phyloP scores from a whole-genome alignment of 1,140 invertebrate genomes.

The Pseudomyrmex dendroicus region DNA sequence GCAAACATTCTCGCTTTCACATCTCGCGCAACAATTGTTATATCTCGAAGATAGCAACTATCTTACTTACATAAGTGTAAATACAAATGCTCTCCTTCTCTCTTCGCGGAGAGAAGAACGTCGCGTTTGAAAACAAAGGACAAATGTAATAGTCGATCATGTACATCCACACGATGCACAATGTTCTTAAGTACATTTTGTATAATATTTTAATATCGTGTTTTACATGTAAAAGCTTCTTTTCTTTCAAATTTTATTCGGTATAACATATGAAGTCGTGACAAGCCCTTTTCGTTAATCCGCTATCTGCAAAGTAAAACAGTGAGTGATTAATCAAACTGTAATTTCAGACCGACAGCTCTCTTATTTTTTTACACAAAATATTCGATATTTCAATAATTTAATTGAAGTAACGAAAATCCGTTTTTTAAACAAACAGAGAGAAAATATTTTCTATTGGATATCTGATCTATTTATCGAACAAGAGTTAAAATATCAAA shows the following conservation, averaged over 20 bases:
- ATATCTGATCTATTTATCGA: no score
- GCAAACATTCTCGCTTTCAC: slow-evolving; percentile 55
- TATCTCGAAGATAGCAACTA: slow-evolving; percentile 69
- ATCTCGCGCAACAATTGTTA: slow-evolving; percentile 69
- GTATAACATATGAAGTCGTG: slow-evolving; percentile 74
- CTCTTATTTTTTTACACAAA: not conserved
- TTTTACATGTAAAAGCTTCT: slow-evolving; percentile 81
- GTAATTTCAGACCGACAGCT: not conserved
- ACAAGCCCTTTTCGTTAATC: slow-evolving; percentile 62
- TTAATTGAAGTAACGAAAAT: no score
- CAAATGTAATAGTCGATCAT: slow-evolving; percentile 77
- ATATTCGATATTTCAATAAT: no score
- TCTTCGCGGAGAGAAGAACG: slow-evolving; percentile 63
- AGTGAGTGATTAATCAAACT: slow-evolving; percentile 3
- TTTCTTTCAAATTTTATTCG: slow-evolving; percentile 61
- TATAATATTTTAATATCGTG: slow-evolving; percentile 56
- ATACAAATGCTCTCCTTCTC: slow-evolving; percentile 61
- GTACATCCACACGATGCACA: slow-evolving; percentile 74
- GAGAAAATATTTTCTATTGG: no score
- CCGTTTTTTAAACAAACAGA: no score
- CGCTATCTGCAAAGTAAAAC: slow-evolving; percentile 72
- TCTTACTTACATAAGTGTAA: slow-evolving; percentile 65
- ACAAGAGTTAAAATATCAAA: no score
- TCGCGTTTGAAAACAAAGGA: slow-evolving; percentile 72
- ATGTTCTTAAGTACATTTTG: slow-evolving; percentile 72